phyloP scores from a whole-genome alignment of 2,888 invertebrate species.

The Rhorus exstirpatorius region DNA sequence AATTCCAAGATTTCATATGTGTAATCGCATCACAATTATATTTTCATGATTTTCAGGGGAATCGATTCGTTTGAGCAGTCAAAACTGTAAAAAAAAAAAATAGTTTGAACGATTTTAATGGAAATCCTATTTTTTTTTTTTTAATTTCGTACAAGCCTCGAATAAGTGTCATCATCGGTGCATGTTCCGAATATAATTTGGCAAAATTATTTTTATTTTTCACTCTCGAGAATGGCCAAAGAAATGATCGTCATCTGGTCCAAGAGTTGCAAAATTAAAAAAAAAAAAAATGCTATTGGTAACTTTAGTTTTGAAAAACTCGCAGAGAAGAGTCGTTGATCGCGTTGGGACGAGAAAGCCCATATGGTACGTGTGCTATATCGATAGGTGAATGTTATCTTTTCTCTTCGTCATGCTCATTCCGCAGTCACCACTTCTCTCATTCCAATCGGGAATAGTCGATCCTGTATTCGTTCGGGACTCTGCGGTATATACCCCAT shows the following conservation, averaged over 20 bases:
- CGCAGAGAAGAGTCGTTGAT: neutral
- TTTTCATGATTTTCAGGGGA: too few species aligned
- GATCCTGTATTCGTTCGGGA: constrained; percentile 65
- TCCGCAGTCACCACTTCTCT: constrained; percentile 38
- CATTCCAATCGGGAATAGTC: constrained; percentile 53
- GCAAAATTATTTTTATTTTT: too few species aligned
- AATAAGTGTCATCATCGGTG: too few species aligned
- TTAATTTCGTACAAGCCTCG: neutral
- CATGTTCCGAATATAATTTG: too few species aligned
- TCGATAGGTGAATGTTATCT: constrained; percentile 13
- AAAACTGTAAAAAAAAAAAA: too few species aligned
- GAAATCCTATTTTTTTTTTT: neutral
- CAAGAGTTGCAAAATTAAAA: neutral
- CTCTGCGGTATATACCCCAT: constrained; percentile 41
- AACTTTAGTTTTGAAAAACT: too few species aligned
- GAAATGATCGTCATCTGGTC: too few species aligned
- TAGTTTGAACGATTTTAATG: too few species aligned
- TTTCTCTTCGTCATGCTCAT: constrained; percentile 52
- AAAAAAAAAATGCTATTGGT: neutral
- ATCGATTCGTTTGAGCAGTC: too few species aligned
- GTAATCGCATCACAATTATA: too few species aligned
- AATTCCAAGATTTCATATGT: too few species aligned
- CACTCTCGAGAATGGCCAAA: too few species aligned
- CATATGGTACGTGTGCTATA: constrained; percentile 7
- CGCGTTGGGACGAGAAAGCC: constrained; percentile 9